These are phyloP conservation scores for Eulemur macaco DNA, from an alignment of 2,113 vertebrate genomes.

Conservation along the genomic window DNA sequence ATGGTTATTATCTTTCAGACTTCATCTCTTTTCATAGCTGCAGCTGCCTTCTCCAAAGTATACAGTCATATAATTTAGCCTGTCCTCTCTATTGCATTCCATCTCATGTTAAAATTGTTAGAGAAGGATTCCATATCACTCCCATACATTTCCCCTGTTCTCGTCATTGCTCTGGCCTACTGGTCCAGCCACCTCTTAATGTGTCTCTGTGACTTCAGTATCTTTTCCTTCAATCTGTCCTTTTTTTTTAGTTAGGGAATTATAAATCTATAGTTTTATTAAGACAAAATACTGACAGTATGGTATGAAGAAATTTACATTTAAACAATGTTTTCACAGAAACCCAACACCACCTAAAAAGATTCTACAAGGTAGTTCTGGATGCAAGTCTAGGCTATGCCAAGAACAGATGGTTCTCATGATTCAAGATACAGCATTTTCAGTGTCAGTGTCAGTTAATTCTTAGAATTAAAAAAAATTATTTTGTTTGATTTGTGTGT, in stretches of 20 bases:
- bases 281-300: constrained; percentile 75
- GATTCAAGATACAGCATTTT: constrained; percentile 59
- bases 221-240: background rate
- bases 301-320: constrained; percentile 81
- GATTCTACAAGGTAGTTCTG: constrained; percentile 74
- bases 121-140: background rate
- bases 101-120: background rate
- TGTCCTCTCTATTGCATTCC: background rate
- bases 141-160: background rate
- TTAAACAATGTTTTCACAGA: constrained; percentile 81
- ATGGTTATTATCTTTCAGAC: background rate
- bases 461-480: background rate
- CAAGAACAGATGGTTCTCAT: constrained; percentile 35
- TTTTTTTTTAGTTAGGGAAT: background rate
- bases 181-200: background rate
- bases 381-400: constrained; percentile 37
- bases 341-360: constrained; percentile 75
- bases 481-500: background rate
- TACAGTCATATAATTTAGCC: background rate
- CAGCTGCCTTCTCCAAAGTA: background rate
- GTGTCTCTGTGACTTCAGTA: background rate
- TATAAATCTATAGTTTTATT: constrained; percentile 85
- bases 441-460: background rate
- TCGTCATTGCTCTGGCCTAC: background rate
- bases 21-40: background rate